phyloP scores from a whole-genome alignment of 2,113 vertebrate species.

The Mustela lutreola region DNA sequence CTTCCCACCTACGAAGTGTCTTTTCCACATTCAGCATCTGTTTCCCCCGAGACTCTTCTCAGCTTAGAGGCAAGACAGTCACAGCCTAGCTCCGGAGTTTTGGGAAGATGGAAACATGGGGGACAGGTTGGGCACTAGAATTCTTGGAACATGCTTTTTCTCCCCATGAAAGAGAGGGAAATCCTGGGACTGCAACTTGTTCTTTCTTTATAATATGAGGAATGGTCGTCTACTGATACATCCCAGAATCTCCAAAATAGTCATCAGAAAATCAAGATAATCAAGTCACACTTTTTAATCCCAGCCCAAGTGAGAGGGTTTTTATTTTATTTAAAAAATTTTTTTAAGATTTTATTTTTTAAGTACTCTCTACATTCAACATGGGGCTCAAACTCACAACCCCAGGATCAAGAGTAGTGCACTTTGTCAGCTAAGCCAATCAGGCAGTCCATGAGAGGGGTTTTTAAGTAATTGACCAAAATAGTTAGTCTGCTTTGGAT shows the following conservation, averaged over 20 bases:
- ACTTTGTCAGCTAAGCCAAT: not conserved
- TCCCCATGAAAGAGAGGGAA: not conserved
- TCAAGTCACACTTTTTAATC: not conserved
- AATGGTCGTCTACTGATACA: not conserved
- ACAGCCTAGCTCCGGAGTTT: not conserved
- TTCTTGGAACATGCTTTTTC: not conserved
- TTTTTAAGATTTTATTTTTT: not conserved
- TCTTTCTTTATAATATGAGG: not conserved
- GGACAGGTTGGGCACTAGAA: not conserved
- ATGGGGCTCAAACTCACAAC: not conserved
- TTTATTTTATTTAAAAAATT: not conserved
- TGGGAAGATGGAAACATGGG: not conserved
- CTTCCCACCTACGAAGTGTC: not conserved
- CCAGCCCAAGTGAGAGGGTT: not conserved
- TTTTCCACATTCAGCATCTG: not conserved
- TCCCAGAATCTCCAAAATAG: slow-evolving; percentile 1
- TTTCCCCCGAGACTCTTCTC: not conserved
- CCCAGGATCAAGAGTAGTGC: not conserved
- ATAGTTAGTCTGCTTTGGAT: slow-evolving; percentile 14
- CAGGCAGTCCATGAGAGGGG: not conserved
- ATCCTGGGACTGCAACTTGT: not conserved
- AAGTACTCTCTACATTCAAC: not conserved
- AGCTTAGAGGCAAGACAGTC: not conserved
- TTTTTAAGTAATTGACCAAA: slow-evolving; percentile 26
- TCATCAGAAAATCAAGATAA: slow-evolving; percentile 12